Base-by-base conservation (phyloP, 2,113 vertebrate genomes). In the Phycodurus eques region DNA sequence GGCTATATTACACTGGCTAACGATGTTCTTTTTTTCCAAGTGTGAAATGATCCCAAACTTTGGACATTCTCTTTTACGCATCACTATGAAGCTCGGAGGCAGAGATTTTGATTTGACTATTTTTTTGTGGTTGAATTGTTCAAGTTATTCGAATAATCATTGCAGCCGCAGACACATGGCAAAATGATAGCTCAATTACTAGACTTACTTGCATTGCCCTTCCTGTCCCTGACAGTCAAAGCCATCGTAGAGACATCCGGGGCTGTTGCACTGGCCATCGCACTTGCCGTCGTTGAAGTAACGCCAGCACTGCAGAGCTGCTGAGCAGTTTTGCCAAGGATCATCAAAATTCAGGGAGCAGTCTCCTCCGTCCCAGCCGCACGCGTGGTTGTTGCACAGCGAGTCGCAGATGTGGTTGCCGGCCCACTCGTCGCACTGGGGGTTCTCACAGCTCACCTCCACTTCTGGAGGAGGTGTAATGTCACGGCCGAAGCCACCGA, bases 331-430 rank as follows among this genome's bases (percentile, higher is more conserved):
- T 91, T 98, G 94, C 98, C 98, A 99, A 0, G 98, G 98, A 78
- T 98, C 95, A 0, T 96, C 93, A 79, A 98, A 98, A 77, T 98
- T 96, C 63, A 99, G 96, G 0, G 97, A 98, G 91, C 98, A 99
- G 93, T 99, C 98, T 0, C 96, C 96, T 0, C 96, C 98, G 0
- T 99, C 98, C 97, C 97, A 99, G 75, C 94, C 94, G 0, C 98
- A 99, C 2, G 95, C 96, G 0, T 99, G 94, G 90, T 92, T 95
- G 92, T 99, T 99, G 91, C 98, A 99, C 4, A 90, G 89, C 2
- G 88, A 88, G 0, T 95, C 95, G 1, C 98, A 99, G 80, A 95
- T 92, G 85, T 95, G 95, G 92, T 99, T 94, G 49, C 94, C 94
- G 0, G 95, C 94, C 5, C 94, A 95, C 0, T 90, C 89, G 0